Evolutionary conservation across 2,888 invertebrate species (phyloP).

Genomic region (Drosophila histrio): DNA sequence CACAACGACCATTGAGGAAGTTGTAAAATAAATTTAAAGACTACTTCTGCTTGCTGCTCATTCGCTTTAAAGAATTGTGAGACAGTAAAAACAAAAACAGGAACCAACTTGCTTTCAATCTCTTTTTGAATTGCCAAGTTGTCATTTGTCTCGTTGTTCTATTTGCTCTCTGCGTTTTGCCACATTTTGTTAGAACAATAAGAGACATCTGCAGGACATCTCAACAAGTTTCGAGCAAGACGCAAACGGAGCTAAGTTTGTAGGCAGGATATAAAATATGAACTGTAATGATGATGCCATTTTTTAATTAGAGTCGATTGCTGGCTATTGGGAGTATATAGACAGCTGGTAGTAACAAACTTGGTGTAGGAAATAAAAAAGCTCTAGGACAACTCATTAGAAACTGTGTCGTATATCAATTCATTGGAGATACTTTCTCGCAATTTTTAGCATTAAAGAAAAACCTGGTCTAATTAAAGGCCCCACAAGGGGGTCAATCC

Average conservation of each 20-base stretch:
- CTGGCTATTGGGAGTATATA: not conserved
- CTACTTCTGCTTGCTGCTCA: slow-evolving; percentile 19
- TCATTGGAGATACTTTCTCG: no score
- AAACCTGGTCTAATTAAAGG: not conserved
- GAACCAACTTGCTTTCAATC: slow-evolving; percentile 42
- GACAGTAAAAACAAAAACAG: slow-evolving; percentile 29
- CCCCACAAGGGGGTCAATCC: not conserved
- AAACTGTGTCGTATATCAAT: no score
- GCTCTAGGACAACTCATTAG: no score
- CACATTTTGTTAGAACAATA: slow-evolving; percentile 34
- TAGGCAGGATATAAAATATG: not conserved
- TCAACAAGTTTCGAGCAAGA: slow-evolving; percentile 11
- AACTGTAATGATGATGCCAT: not conserved
- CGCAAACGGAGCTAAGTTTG: not conserved
- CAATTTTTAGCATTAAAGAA: no score
- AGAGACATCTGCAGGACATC: slow-evolving; percentile 18
- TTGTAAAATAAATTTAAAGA: slow-evolving; percentile 71
- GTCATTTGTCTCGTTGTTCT: slow-evolving; percentile 26
- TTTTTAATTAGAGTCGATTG: not conserved
- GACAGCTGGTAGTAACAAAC: not conserved
- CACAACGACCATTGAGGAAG: slow-evolving; percentile 59
- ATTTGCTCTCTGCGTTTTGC: slow-evolving; percentile 9
- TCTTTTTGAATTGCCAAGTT: slow-evolving; percentile 37
- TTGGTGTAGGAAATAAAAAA: no score
- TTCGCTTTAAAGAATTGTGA: slow-evolving; percentile 28